phyloP scores from a whole-genome alignment of 2,113 vertebrate genomes.

The Eolophus roseicapilla region DNA sequence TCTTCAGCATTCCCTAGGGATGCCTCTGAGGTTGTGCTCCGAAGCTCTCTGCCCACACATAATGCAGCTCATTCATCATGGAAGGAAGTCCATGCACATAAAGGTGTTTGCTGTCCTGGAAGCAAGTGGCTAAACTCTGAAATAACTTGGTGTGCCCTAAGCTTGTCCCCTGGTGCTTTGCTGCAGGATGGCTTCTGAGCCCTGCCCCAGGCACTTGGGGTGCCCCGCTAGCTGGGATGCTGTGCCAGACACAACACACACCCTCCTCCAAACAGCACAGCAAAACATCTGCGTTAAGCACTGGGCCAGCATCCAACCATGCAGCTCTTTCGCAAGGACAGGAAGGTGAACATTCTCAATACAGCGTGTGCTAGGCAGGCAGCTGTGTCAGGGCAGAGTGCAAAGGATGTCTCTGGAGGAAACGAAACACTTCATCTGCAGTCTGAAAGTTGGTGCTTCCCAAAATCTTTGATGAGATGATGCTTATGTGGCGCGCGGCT shows the following conservation, averaged over 20 bases:
- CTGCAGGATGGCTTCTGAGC: neutral
- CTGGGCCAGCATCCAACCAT: neutral
- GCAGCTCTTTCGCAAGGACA: neutral
- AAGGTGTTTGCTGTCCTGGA: neutral
- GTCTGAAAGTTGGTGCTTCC: neutral
- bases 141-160: neutral
- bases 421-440: neutral
- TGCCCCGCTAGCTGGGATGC: neutral
- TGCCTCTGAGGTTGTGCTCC: neutral
- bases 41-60: neutral
- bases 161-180: neutral
- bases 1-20: neutral
- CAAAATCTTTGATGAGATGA: neutral
- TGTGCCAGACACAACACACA: neutral
- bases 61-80: rapidly evolving
- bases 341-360: neutral
- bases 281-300: neutral
- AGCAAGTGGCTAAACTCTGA: neutral
- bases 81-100: neutral
- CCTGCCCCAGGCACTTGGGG: neutral
- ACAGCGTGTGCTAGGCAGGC: neutral
- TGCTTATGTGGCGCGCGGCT: neutral
- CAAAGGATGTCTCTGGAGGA: neutral
- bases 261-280: neutral
- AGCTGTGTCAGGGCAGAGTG: neutral